Evolutionary conservation across 2,113 vertebrate species (phyloP).

Genomic region (Pyrgilauda ruficollis): DNA sequence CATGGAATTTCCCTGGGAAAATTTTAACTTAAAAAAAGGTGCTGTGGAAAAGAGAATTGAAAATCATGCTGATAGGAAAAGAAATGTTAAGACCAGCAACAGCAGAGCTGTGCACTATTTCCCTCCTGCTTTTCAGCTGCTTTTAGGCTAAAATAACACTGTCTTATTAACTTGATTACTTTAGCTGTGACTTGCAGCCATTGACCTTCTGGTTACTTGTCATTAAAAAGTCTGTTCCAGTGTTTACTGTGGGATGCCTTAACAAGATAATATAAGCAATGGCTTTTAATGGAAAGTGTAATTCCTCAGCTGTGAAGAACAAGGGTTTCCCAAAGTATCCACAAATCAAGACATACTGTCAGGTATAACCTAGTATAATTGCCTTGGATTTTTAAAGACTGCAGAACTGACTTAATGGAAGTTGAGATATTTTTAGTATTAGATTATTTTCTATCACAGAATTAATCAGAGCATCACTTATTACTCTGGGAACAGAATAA

Average conservation of each 20-base stretch:
- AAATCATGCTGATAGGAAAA: not conserved
- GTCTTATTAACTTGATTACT: not conserved
- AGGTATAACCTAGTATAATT: conserved; percentile 21
- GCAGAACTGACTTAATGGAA: conserved; percentile 27
- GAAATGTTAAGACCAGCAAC: not conserved
- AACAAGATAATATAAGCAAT: not conserved
- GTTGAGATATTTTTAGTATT: conserved; percentile 61
- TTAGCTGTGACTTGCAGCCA: conserved; percentile 8
- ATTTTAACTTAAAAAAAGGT: not conserved
- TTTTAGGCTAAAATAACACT: conserved; percentile 1
- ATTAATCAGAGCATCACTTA: conserved; percentile 54
- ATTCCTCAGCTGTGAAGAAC: conserved; percentile 36
- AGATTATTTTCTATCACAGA: conserved; percentile 35
- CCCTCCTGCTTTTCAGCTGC: not conserved
- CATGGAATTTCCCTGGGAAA: not conserved
- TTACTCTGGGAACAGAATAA: conserved; percentile 39
- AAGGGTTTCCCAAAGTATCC: conserved; percentile 32
- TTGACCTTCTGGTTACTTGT: conserved; percentile 26
- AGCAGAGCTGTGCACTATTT: not conserved
- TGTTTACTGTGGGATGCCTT: not conserved
- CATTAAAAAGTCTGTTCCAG: not conserved
- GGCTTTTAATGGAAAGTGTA: not conserved
- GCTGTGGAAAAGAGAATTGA: not conserved
- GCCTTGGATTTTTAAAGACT: conserved; percentile 40
- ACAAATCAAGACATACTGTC: conserved; percentile 53